Evolutionary conservation across 2,888 invertebrate species (phyloP), one percentile per base, ranked within the genome.

Genomic region (Diogma glabrata): DNA sequence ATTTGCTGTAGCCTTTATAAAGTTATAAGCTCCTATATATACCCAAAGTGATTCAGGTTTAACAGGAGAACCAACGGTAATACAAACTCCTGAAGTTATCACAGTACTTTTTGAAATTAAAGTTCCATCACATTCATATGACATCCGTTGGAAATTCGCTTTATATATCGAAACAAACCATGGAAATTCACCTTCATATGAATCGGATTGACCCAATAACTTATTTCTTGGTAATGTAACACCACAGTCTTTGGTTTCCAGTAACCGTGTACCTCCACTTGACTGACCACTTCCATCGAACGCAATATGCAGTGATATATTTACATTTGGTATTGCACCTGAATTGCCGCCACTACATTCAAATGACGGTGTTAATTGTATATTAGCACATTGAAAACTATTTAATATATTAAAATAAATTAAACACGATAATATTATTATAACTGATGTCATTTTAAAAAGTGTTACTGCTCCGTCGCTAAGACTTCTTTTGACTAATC

Each of bases 141-240:
- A 57, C 3, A 62, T 58, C 4, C 40, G 49, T 38, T 53, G 50
- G 1, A 64, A 47, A 3, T 6, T 6, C 4, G 46, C 22, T 16
- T 46, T 46, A 26, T 46, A 26, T 19, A 72, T 52, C 0, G 70
- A 71, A 0, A 59, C 63, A 56, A 71, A 71, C 71, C 72, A 72
- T 0, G 72, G 71, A 69, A 70, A 72, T 53, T 71, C 70, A 1
- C 72, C 46, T 6, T 67, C 63, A 38, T 66, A 65, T 0, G 69
- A 65, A 0, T 46, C 24, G 16, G 10, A 14, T 10, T 23, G 14
- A 5, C 14, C 8, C 7, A 46, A 8, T 16, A 9, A 4, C 10
- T 3, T n/a, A 46, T 46, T 16, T 16, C 46, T 22, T 7, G 46
- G 46, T 16, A 22, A 23, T 24, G 24, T 26, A 14, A 46, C 8